phyloP scores from a whole-genome alignment of 2,888 invertebrate genomes.

The Agrochola litura region DNA sequence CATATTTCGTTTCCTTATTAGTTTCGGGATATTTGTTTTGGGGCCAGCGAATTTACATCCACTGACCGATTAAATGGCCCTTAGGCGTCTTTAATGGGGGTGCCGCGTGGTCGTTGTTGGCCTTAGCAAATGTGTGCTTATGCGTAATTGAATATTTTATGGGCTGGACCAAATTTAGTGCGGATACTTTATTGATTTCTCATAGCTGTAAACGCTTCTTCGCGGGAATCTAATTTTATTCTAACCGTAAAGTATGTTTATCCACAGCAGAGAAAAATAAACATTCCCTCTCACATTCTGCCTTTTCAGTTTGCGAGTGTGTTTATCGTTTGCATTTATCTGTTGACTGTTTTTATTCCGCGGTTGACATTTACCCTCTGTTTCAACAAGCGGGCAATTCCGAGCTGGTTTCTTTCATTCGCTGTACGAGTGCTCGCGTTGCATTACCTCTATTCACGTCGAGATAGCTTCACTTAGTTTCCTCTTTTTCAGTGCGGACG shows the following conservation, averaged over 20 bases:
- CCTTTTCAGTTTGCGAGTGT: conserved; percentile 86
- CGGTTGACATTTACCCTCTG: conserved; percentile 90
- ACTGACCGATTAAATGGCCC: conserved; percentile 91
- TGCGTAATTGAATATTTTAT: conserved; percentile 91
- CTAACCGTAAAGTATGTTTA: conserved; percentile 62
- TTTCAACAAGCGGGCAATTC: conserved; percentile 85
- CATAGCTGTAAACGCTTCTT: conserved; percentile 70
- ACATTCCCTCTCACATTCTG: conserved; percentile 82
- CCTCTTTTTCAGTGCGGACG: conserved; percentile 87
- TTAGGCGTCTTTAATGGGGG: conserved; percentile 91
- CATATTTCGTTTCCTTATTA: conserved; percentile 91
- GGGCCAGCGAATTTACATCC: conserved; percentile 90
- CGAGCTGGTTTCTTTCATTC: conserved; percentile 89
- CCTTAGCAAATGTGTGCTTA: conserved; percentile 90
- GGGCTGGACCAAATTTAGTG: conserved; percentile 86
- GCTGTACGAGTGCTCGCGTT: conserved; percentile 85
- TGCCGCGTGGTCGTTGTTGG: conserved; percentile 90
- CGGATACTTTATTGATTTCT: conserved; percentile 85
- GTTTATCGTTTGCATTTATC: conserved; percentile 90
- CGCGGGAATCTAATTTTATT: conserved; percentile 64
- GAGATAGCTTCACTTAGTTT: conserved; percentile 91
- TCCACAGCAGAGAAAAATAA: conserved; percentile 69
- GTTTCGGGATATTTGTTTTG: conserved; percentile 91
- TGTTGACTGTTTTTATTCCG: conserved; percentile 91
- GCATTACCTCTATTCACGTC: conserved; percentile 88